Evolutionary conservation across 1,140 invertebrate species (phyloP), one percentile per base, ranked within the genome.

Genomic region (Lepidotrigona ventralis): DNA sequence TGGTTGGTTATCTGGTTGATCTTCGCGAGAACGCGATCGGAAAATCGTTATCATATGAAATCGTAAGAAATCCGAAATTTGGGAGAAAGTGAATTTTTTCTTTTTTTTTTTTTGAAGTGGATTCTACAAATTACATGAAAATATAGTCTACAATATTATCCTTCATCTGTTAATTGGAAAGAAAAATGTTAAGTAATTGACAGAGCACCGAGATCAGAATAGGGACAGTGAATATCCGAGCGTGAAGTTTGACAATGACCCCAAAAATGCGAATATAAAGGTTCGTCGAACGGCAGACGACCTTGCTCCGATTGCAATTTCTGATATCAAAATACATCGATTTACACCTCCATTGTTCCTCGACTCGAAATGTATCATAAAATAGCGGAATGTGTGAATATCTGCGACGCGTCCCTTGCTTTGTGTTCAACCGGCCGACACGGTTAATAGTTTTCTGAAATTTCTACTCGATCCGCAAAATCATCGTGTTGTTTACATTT

Each of bases 241-340:
- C 21, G n/a, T 33, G 54, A 64, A 74, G 46, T 74, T 66, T 54
- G 64, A 76, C 73, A 77, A 19, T 82, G 73, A 69, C 80, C 64
- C 74, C 53, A 29, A 77, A 77, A 77, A 77, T 56, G 14, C 11
- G 73, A 77, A 26, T 51, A 60, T 69, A 77, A 70, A 60, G 53
- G 72, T 77, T 69, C 53, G 51, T 54, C 29, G 33, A 80, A 53
- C 51, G 58, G 11, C 21, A 21, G 11, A 53, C 79, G 60, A 77
- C 80, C 73, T 77, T 82, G 70, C 29, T 9, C 79, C n/a, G 79
- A 81, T 81, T 58, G 79, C 70, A 81, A 64, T 81, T 81, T 81
- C 51, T 81, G 73, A 82, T 77, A 82, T 82, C 73, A 68, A 58
- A 77, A 69, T 82, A 82, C 73, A 82, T 77, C 73, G 39, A 69